These are phyloP conservation scores for Pachyseris speciosa DNA, from an alignment of 64 coral and sea anemone species.

Conservation along the genomic window DNA sequence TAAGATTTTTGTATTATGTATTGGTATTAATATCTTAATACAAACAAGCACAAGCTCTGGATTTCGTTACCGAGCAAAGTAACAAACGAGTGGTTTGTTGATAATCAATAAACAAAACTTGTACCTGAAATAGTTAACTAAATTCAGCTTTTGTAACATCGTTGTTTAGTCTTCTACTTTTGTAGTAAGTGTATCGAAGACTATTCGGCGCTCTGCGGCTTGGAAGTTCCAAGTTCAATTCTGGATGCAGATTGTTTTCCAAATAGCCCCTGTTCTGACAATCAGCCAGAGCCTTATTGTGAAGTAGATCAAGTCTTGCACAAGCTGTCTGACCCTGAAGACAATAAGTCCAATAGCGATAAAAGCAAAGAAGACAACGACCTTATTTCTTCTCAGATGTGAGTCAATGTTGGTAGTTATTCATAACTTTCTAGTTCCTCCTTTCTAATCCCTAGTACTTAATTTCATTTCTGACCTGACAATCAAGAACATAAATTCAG, in stretches of 20 bases:
- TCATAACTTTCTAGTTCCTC: neutral
- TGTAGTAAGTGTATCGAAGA: conserved; percentile 19
- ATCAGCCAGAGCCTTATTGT: conserved; percentile 27
- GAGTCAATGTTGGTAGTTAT: conserved; percentile 9
- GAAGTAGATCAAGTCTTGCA: conserved; percentile 23
- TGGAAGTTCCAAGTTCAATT: conserved; percentile 16
- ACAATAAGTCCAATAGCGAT: conserved; percentile 7
- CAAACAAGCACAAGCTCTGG: no score
- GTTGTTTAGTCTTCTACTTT: conserved; percentile 9
- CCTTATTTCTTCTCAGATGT: conserved; percentile 50
- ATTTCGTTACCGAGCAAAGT: no score
- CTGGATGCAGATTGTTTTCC: conserved; percentile 43
- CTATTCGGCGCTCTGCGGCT: conserved; percentile 35
- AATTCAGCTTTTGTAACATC: conserved; percentile 18
- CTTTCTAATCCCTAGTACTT: conserved; percentile 30
- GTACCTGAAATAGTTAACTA: neutral
- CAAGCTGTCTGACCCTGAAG: conserved; percentile 12
- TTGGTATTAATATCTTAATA: no score
- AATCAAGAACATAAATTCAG: neutral
- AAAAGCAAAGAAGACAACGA: conserved; percentile 25
- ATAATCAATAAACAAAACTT: neutral
- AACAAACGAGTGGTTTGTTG: neutral
- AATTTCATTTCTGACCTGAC: neutral
- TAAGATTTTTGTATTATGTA: no score
- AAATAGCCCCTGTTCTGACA: conserved; percentile 44